A percentile compares a stretch with the other conserved stretches of the same genome.
Evolutionary conservation across 2,888 invertebrate species (phyloP).

Genomic region (Ornithoptera alexandrae): DNA sequence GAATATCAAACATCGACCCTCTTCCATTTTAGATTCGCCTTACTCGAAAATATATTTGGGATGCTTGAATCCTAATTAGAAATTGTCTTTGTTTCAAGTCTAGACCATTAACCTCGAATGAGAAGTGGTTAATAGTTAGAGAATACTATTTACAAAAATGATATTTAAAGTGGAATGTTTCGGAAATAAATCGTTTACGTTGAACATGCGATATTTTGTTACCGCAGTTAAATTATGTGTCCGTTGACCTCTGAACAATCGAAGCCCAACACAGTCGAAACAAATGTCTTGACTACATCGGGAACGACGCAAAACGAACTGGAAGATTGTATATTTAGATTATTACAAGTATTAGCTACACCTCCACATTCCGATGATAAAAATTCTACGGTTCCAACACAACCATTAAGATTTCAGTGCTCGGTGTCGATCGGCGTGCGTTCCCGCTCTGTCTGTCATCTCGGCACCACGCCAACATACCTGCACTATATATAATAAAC

Average conservation of each 20-base stretch:
- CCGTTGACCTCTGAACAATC: conserved; percentile 11
- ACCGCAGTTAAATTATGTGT: conserved; percentile 5
- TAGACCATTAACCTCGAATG: background rate
- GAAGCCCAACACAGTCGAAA: conserved; percentile 1
- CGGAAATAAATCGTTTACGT: background rate
- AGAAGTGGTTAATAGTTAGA: background rate
- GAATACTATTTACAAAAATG: background rate
- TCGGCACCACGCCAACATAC: conserved; percentile 47
- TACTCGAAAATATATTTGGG: no score
- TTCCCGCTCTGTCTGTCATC: conserved; percentile 51
- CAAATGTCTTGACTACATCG: conserved; percentile 5
- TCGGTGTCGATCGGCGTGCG: conserved; percentile 50
- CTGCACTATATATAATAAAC: conserved; percentile 33
- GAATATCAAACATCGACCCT: no score
- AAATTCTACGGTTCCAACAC: conserved; percentile 47
- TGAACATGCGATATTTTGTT: background rate
- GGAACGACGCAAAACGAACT: conserved; percentile 8
- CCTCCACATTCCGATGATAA: conserved; percentile 17
- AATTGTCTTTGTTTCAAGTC: background rate
- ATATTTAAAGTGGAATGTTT: background rate
- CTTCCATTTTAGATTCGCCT: no score
- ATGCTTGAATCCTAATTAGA: background rate
- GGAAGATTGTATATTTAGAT: conserved; percentile 12
- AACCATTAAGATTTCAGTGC: conserved; percentile 62
- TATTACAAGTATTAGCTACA: conserved; percentile 8